Base-by-base conservation (phyloP, 1,140 invertebrate genomes). In the Zelostemma sp. region DNA sequence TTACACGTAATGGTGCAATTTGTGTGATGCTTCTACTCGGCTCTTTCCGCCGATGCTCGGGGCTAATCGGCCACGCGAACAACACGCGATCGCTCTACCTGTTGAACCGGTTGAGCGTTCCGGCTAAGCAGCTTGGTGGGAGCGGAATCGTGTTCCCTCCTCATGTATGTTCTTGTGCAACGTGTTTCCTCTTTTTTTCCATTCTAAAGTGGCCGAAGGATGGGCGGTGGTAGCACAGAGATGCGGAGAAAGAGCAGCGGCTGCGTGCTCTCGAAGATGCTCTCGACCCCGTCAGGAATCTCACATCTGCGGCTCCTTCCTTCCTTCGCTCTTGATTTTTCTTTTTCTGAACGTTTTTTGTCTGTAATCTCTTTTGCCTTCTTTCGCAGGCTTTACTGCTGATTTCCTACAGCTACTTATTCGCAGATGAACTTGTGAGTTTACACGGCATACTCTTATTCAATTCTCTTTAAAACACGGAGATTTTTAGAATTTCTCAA, bases 11-110 rank as follows among this genome's bases (percentile, higher is more conserved):
- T 81, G 66, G 78, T 25, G 79, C 76, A 80, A 80, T 80, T 79
- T 79, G 75, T 77, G 74, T 79, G 78, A 81, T 80, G 73, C 72
- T 70, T 15, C 16, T 46, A 35, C 50, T 83, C 81, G 81, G 75
- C 9, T 18, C 33, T 68, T 62, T 77, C 69, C 81, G 80, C 40
- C 4, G 54, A 1, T 16, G 28, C 6, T 82, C 81, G 81, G 73
- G 5, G 0, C 15, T 5, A 6, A 51, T 77, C 81, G 80, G 81
- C 81, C 81, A 83, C 81, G 81, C 81, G 81, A 82, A 68, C 80
- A 80, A 81, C 81, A 83, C 81, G 81, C 81, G 81, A 83, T 81
- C 81, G 58, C 8, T 48, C 72, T 64, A 70, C 70, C 68, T 64
- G 67, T 56, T 64, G 58, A 51, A 77, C 75, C 75, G 74, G 76